Percentiles rank a stretch among this genome's conserved stretches.
phyloP scores from a whole-genome alignment of 2,113 vertebrate genomes.

The Prolemur simus region DNA sequence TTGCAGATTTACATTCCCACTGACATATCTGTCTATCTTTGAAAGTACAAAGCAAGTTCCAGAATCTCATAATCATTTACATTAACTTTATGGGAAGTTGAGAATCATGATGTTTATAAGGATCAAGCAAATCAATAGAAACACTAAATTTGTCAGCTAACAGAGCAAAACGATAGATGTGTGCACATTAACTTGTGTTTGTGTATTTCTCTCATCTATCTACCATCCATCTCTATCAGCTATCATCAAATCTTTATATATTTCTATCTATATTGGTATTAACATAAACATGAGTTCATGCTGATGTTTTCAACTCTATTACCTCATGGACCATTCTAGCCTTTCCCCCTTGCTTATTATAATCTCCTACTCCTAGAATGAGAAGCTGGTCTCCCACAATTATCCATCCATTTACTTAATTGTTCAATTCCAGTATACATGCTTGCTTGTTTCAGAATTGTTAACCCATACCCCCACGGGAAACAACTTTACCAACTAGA shows the following conservation, averaged over 20 bases:
- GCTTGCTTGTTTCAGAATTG: not conserved
- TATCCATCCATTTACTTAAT: not conserved
- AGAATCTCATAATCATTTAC: not conserved
- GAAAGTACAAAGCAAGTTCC: slow-evolving; percentile 35
- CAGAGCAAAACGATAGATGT: not conserved
- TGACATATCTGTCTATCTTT: not conserved
- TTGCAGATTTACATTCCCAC: not conserved
- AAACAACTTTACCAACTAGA: not conserved
- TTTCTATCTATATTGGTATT: not conserved
- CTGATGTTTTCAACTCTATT: not conserved
- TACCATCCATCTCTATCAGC: not conserved
- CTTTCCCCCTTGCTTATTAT: not conserved
- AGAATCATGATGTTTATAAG: not conserved
- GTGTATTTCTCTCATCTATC: not conserved
- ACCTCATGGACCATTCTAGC: not conserved
- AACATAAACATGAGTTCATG: not conserved
- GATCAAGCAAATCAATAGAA: not conserved
- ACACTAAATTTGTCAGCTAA: not conserved
- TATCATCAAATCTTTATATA: not conserved
- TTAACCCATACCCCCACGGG: not conserved
- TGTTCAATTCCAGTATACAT: not conserved
- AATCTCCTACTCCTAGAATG: not conserved
- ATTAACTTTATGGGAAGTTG: slow-evolving; percentile 29
- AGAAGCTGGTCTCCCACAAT: not conserved
- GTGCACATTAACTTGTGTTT: not conserved